phyloP scores from a whole-genome alignment of 2,888 invertebrate species.

The Craniophora ligustri region DNA sequence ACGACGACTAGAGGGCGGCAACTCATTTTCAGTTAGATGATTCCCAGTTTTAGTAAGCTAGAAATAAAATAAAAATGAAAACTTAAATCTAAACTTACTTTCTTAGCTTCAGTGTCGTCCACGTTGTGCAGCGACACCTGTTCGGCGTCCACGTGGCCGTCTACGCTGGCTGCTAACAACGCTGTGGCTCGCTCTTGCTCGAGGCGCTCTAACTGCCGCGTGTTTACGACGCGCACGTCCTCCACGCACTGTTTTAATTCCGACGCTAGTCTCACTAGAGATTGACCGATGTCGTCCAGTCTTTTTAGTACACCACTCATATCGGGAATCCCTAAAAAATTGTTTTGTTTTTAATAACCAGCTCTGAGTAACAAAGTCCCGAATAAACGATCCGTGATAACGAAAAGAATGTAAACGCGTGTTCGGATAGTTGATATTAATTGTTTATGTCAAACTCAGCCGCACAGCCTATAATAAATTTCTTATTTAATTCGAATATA shows the following conservation, averaged over 20 bases:
- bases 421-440: too few species aligned
- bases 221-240: conserved; percentile 91
- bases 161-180: conserved; percentile 90
- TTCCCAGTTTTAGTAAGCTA: background rate
- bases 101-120: conserved; percentile 92
- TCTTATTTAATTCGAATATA: too few species aligned
- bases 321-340: conserved; percentile 68
- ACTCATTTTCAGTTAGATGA: too few species aligned
- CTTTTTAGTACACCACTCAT: conserved; percentile 88
- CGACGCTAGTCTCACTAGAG: conserved; percentile 90
- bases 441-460: too few species aligned
- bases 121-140: conserved; percentile 78
- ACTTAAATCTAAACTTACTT: conserved; percentile 83
- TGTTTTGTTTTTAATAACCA: background rate
- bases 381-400: background rate
- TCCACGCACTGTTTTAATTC: conserved; percentile 93
- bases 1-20: too few species aligned
- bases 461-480: background rate
- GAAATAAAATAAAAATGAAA: background rate
- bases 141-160: conserved; percentile 89
- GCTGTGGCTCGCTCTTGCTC: conserved; percentile 91
- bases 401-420: background rate
- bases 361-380: background rate
- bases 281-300: conserved; percentile 91
- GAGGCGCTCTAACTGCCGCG: conserved; percentile 89